Base-by-base conservation (phyloP, 2,888 invertebrate species). In the Tanytarsus gracilentus region DNA sequence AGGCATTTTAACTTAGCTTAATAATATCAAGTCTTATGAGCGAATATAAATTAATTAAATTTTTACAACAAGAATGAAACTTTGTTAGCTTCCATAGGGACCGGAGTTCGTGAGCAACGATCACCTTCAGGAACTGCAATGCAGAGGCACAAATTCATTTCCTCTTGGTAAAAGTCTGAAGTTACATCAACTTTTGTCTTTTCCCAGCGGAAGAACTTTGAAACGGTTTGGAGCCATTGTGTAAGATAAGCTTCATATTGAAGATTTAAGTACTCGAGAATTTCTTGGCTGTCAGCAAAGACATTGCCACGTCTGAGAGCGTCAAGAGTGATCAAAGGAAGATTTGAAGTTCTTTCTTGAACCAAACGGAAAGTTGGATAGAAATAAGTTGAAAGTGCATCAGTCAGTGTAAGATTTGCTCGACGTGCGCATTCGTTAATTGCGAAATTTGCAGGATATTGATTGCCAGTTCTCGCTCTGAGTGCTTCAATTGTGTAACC, bases 241-340 rank as follows among this genome's bases (percentile, higher is more conserved):
- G 1, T 9, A 2, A 18, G 29, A 11, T 9, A 4, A 14, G 21
- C 6, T 1, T 36, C 3, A 27, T 50, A 60, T 11, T 27, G 26
- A 11, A n/a, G 16, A 4, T 9, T 4, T 9, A 60, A 50, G 29
- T 30, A 60, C 4, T 50, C 60, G 7, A 60, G 3, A 7, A 60
- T 60, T 9, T 26, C 50, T 16, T 60, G 25, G 25, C 50, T 36
- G 16, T 60, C 50, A 27, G 23, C 33, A 33, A 60, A 50, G 3
- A 60, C 60, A 29, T 60, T 60, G 49, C 50, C 60, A 25, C 50
- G 30, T 14, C 36, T 26, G 3, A 60, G n/a, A 3, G 21, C 36
- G 21, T 60, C 60, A 11, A 50, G 23, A 14, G 50, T 50, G 8
- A 40, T 26, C 5, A 36, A n/a, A 21, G 36, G 50, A 26, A 50